These are phyloP conservation scores for Acleris cristana DNA, from an alignment of 2,888 invertebrate species.

Conservation along the genomic window DNA sequence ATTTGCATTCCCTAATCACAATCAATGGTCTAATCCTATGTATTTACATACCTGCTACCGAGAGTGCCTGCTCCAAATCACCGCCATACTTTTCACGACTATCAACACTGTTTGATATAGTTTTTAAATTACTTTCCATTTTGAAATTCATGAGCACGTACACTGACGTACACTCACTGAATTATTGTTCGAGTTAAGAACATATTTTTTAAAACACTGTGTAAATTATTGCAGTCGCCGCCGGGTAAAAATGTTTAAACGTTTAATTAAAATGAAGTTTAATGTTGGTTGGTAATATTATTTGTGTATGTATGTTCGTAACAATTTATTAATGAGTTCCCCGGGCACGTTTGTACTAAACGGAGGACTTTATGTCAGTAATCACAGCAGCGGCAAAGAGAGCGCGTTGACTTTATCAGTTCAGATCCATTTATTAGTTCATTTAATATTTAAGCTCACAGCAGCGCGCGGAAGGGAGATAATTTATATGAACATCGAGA, in stretches of 20 bases:
- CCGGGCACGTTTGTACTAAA: conserved; percentile 15
- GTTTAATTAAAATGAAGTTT: background rate
- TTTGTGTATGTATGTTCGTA: no score
- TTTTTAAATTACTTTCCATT: conserved; percentile 54
- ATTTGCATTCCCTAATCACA: no score
- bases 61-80: conserved; percentile 67
- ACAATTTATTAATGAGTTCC: no score
- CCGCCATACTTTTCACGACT: conserved; percentile 50
- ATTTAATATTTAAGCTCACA: no score
- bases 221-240: background rate
- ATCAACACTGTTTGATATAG: conserved; percentile 53
- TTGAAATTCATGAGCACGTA: conserved; percentile 1
- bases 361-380: conserved; percentile 8
- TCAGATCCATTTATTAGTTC: background rate
- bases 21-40: no score
- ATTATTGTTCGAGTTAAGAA: background rate
- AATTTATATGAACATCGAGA: no score
- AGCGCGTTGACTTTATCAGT: conserved; percentile 23
- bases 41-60: conserved; percentile 50
- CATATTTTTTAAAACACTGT: no score
- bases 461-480: no score
- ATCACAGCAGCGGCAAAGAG: conserved; percentile 15
- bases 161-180: background rate
- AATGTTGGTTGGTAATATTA: background rate
- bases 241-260: background rate